Evolutionary conservation across 2,797 vertebrate species (phyloP).

Genomic region (Crossoptilon crossoptilon): DNA sequence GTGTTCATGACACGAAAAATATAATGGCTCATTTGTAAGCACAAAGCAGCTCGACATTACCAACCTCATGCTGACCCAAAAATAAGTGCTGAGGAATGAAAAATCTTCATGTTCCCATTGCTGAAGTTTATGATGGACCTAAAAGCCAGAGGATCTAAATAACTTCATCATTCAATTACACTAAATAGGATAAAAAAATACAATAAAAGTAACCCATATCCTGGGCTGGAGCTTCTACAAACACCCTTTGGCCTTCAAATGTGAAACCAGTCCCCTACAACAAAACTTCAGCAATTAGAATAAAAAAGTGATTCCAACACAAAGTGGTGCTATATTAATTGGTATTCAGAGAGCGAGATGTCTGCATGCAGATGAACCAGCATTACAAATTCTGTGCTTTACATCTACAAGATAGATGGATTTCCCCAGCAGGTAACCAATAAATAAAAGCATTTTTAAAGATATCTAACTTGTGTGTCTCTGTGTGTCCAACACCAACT

Average conservation of each 20-base stretch:
- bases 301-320: neutral
- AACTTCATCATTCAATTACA: neutral
- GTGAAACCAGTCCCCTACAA: neutral
- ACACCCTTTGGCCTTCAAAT: neutral
- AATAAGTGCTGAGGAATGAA: too few species aligned
- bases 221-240: neutral
- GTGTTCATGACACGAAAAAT: too few species aligned
- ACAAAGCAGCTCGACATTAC: too few species aligned
- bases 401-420: neutral
- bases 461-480: neutral
- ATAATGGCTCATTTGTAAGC: too few species aligned
- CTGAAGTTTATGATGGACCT: neutral
- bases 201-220: neutral
- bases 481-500: neutral
- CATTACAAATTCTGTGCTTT: neutral
- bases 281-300: neutral
- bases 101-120: neutral
- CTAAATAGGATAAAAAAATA: neutral
- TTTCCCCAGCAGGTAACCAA: constrained; percentile 12
- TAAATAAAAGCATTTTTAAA: neutral
- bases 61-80: too few species aligned
- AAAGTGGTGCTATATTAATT: neutral
- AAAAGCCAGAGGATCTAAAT: neutral
- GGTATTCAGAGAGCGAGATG: neutral
- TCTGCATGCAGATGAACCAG: neutral